Evolutionary conservation across 2,888 invertebrate species (phyloP), one percentile per base, ranked within the genome.

Genomic region (Caenorhabditis imperialis): DNA sequence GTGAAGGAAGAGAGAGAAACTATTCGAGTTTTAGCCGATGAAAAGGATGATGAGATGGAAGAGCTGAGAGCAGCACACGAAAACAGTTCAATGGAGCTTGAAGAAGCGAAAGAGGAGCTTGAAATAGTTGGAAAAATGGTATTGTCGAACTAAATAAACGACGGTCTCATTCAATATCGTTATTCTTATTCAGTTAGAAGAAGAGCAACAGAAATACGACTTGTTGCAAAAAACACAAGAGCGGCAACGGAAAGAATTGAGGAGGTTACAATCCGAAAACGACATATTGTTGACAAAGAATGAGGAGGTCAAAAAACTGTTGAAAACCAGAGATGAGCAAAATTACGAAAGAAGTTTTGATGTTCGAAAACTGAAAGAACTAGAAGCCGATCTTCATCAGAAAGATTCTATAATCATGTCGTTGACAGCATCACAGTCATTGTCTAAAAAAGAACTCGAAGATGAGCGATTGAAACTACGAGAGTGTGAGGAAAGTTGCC

Each of bases 1-100:
- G 65, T 55, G 22, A 73, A 73, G 35, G 73, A 73, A 50, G 73
- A 73, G 42, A 38, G 45, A n/a, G 54, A 55, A 37, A 61, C 47
- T 44, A 35, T 65, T 42, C 55, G 54, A 38, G 35, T 44, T 2
- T 37, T 73, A n/a, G 73, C 58, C 0, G 73, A 73, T 20, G 73
- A 73, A 25, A 65, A 55, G 42, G 50, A 73, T 1, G 35, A 48
- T 10, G 1, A n/a, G 10, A 22, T 65, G 3, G 44, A 42, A 14
- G 50, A 61, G 14, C 1, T 67, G 22, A 16, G 55, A 33, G 12
- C 5, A 2, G 40, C 47, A 3, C 7, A 20, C 5, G 54, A 63
- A 7, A 37, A 45, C 0, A 8, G n/a, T 10, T 27, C 35, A 20
- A 37, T 14, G 38, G 14, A 45, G n/a, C 37, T n/a, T 37, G 45